These are phyloP conservation scores for Neoaliturus tenellus DNA, from an alignment of 2,888 invertebrate species.

Conservation along the genomic window DNA sequence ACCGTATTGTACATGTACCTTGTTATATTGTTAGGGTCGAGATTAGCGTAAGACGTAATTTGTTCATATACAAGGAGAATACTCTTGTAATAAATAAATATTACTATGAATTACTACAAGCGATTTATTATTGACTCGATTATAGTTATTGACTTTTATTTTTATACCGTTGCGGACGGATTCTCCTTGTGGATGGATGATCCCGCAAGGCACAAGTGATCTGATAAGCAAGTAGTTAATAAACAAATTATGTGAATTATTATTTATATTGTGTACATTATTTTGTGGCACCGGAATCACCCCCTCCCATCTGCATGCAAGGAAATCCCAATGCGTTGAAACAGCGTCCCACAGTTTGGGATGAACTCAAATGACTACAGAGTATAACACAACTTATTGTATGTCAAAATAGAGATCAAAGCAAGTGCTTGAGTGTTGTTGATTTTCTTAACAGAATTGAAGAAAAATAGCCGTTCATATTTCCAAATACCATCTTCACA, in stretches of 20 bases:
- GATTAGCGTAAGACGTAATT: slow-evolving; percentile 69
- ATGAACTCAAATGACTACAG: too few relatives aligned
- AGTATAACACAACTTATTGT: too few relatives aligned
- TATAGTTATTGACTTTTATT: slow-evolving; percentile 58
- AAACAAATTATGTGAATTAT: slow-evolving; percentile 64
- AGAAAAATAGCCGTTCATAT: too few relatives aligned
- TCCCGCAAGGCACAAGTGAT: slow-evolving; percentile 63
- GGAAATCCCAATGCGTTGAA: not conserved
- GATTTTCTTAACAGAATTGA: too few relatives aligned
- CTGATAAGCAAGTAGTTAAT: slow-evolving; percentile 64
- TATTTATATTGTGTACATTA: slow-evolving; percentile 54
- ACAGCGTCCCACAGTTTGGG: too few relatives aligned
- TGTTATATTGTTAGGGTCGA: slow-evolving; percentile 71
- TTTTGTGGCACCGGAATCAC: slow-evolving; percentile 15
- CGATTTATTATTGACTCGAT: slow-evolving; percentile 54
- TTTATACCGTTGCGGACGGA: slow-evolving; percentile 65
- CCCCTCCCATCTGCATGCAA: slow-evolving; percentile 1
- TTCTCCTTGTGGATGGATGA: slow-evolving; percentile 73
- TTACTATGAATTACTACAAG: slow-evolving; percentile 60
- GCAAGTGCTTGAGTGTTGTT: too few relatives aligned
- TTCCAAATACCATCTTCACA: too few relatives aligned
- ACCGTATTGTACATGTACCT: slow-evolving; percentile 68
- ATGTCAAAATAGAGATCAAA: too few relatives aligned
- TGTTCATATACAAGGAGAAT: slow-evolving; percentile 71
- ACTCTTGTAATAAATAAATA: slow-evolving; percentile 72